Conservation (phyloP, 2,888 invertebrate genomes). For the Spilosoma lubricipeda region DNA sequence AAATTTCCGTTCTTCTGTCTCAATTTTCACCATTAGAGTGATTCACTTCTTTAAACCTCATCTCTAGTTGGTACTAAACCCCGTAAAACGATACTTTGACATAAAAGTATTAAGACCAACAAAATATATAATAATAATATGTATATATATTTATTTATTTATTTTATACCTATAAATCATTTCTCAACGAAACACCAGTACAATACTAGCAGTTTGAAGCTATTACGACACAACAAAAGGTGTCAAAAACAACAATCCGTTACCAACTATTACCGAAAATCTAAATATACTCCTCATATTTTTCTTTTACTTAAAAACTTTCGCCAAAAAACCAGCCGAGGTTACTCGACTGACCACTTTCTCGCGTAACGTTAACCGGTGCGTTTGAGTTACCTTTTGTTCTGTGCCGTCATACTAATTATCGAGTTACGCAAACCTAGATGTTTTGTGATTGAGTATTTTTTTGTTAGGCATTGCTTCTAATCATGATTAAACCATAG, state of each 20-base stretch:
- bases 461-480: constrained; percentile 17
- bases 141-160: too few species aligned
- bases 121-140: too few species aligned
- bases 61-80: not conserved
- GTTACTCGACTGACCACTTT: constrained; percentile 41
- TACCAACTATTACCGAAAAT: constrained; percentile 41
- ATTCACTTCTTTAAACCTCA: too few species aligned
- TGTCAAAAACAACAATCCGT: constrained; percentile 39
- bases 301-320: constrained; percentile 47
- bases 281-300: constrained; percentile 38
- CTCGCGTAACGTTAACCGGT: constrained; percentile 48
- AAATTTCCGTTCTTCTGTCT: too few species aligned
- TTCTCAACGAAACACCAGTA: not conserved
- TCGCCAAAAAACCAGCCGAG: constrained; percentile 55
- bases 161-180: not conserved
- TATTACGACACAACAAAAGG: constrained; percentile 30
- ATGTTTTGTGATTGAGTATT: constrained; percentile 25
- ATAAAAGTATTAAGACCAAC: not conserved
- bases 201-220: not conserved
- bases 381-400: constrained; percentile 57
- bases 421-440: constrained; percentile 53
- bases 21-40: too few species aligned
- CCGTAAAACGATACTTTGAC: not conserved
- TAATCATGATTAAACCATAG: constrained; percentile 5
- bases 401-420: constrained; percentile 56